These are phyloP conservation scores for Julus scandinavius DNA, from an alignment of 2,888 invertebrate species.

Conservation along the genomic window DNA sequence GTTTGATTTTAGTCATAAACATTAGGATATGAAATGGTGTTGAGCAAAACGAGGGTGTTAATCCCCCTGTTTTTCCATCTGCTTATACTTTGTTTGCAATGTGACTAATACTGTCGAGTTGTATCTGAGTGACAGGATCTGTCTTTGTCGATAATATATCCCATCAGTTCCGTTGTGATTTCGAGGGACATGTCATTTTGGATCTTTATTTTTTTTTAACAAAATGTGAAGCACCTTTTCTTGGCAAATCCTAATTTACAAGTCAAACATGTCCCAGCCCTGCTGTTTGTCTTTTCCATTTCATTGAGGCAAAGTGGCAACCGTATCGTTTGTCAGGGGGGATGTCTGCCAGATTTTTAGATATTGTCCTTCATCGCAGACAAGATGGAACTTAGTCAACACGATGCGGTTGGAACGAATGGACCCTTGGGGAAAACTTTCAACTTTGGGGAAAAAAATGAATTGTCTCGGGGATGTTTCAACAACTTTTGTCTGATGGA, in stretches of 20 bases:
- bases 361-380: slow-evolving; percentile 42
- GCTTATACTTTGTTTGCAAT: background rate
- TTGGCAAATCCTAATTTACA: slow-evolving; percentile 35
- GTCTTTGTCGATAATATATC: slow-evolving; percentile 4
- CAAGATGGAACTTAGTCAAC: slow-evolving; percentile 39
- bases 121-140: background rate
- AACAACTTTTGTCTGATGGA: slow-evolving; percentile 16
- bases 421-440: slow-evolving; percentile 1
- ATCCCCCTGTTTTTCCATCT: background rate
- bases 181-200: slow-evolving; percentile 26
- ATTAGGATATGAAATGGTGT: background rate
- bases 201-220: background rate
- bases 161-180: slow-evolving; percentile 4
- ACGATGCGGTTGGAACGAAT: background rate
- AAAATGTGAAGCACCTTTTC: slow-evolving; percentile 15
- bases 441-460: background rate
- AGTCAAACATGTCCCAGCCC: slow-evolving; percentile 42
- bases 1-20: background rate
- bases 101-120: background rate
- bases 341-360: slow-evolving; percentile 38
- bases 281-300: slow-evolving; percentile 30
- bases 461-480: background rate
- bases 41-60: background rate
- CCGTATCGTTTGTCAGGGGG: slow-evolving; percentile 33
- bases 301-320: slow-evolving; percentile 42